Percentiles rank a stretch among this genome's conserved stretches.
Evolutionary conservation across 2,797 vertebrate species (phyloP).

Genomic region (Cossypha dichroa): DNA sequence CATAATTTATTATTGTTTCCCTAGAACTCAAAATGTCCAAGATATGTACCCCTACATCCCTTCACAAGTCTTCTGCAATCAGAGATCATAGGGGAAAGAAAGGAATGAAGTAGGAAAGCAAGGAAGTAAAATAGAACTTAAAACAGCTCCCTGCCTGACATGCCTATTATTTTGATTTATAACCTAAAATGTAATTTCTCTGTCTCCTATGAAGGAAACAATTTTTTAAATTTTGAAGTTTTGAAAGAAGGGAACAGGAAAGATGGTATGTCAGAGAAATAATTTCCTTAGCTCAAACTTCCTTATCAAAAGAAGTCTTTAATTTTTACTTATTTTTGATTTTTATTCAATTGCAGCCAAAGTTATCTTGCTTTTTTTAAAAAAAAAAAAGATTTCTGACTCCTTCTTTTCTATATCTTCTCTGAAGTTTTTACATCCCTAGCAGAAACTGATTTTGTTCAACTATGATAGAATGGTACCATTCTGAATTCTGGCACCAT

Average conservation of each 20-base stretch:
- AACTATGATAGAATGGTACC: background rate
- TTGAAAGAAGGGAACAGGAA: background rate
- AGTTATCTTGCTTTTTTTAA: background rate
- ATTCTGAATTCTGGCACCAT: background rate
- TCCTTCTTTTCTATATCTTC: background rate
- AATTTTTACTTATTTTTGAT: background rate
- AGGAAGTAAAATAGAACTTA: background rate
- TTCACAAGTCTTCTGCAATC: background rate
- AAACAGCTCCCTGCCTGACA: background rate
- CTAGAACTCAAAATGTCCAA: background rate
- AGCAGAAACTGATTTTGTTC: background rate
- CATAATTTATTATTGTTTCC: background rate
- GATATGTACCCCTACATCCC: background rate
- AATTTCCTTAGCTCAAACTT: background rate
- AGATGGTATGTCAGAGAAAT: background rate
- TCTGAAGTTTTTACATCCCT: background rate
- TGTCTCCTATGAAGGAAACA: background rate
- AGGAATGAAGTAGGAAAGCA: background rate
- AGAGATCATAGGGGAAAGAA: background rate
- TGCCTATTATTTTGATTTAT: background rate
- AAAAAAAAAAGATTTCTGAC: background rate
- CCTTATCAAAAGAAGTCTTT: background rate
- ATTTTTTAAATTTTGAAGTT: background rate
- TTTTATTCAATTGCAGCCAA: background rate
- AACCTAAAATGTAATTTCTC: background rate